Conservation (phyloP, 2,888 invertebrate genomes). For the Theretra japonica region DNA sequence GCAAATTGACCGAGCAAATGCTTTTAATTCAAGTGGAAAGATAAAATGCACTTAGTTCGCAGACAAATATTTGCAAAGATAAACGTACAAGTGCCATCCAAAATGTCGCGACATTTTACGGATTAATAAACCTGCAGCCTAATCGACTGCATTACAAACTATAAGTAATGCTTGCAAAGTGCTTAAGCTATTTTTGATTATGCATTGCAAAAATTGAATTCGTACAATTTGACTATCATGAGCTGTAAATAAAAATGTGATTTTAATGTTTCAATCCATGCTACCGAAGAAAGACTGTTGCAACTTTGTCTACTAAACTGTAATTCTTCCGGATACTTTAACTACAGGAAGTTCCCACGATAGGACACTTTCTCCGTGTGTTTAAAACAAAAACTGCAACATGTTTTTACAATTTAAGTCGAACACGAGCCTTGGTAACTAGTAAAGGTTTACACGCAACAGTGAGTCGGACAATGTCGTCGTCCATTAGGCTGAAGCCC, state of each 20-base stretch:
- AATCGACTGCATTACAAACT: not conserved
- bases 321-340: not conserved
- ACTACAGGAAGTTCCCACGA: constrained; percentile 7
- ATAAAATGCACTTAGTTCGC: constrained; percentile 6
- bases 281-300: not conserved
- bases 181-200: too few relatives aligned
- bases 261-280: not conserved
- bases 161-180: not conserved
- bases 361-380: constrained; percentile 12
- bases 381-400: constrained; percentile 3
- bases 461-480: constrained; percentile 40
- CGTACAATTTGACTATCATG: not conserved
- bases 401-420: constrained; percentile 14
- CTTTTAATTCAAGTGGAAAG: constrained; percentile 6
- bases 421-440: not conserved
- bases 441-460: constrained; percentile 39
- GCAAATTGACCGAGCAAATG: not conserved
- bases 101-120: not conserved
- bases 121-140: not conserved
- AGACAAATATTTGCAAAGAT: constrained; percentile 6
- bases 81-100: not conserved
- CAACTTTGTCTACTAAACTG: not conserved
- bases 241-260: not conserved
- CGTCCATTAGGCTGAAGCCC: constrained; percentile 23
- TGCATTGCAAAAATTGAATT: too few relatives aligned